Conservation (phyloP, 2,797 vertebrate species). For the Crenichthys baileyi region DNA sequence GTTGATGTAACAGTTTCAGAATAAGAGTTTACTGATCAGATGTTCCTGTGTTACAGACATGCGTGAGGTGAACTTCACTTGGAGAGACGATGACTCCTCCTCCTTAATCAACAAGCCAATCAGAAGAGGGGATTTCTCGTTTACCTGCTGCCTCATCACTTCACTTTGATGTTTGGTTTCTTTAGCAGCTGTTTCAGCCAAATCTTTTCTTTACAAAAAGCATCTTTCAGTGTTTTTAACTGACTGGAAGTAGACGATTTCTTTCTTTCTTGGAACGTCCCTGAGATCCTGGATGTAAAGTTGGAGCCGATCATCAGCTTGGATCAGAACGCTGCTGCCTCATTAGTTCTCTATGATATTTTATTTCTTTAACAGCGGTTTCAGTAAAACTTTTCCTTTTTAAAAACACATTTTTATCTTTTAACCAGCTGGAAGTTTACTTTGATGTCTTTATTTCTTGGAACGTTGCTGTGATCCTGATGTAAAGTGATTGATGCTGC, state of each 20-base stretch:
- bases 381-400: too few relatives aligned
- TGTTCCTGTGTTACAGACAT: neutral
- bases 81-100: neutral
- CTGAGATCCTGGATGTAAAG: neutral
- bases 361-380: too few relatives aligned
- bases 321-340: neutral
- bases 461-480: neutral
- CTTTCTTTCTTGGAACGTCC: constrained; percentile 1
- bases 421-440: neutral
- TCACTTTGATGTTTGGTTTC: constrained; percentile 20
- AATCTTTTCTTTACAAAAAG: neutral
- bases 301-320: neutral
- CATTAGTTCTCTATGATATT: too few relatives aligned
- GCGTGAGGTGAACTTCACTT: neutral
- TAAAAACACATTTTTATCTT: neutral
- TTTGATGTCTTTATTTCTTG: constrained; percentile 8
- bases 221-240: neutral
- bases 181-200: constrained; percentile 8
- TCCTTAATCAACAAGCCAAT: constrained; percentile 6
- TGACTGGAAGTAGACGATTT: neutral
- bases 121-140: constrained; percentile 14
- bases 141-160: constrained; percentile 9
- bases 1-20: too few relatives aligned
- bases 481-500: neutral
- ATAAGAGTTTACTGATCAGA: too few relatives aligned